These are phyloP conservation scores for Phaethon lepturus DNA, from an alignment of 2,113 vertebrate genomes.

Conservation along the genomic window DNA sequence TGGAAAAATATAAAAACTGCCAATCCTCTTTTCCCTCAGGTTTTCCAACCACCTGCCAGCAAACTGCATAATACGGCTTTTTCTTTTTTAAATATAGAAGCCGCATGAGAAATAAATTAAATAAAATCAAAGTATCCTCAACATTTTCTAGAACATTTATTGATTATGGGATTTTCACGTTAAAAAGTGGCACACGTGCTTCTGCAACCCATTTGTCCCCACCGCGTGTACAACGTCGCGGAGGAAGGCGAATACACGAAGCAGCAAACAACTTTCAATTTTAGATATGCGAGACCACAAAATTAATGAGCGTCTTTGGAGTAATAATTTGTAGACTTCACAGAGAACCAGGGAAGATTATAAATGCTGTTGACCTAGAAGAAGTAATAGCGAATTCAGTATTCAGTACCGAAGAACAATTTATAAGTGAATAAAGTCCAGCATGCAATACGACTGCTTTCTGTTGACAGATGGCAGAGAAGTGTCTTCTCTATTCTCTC, in stretches of 20 bases:
- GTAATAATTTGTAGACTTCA: constrained; percentile 31
- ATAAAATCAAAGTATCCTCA: neutral
- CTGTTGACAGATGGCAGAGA: constrained; percentile 63
- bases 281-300: neutral
- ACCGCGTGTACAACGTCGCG: accelerated
- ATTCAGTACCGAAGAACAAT: constrained; percentile 46
- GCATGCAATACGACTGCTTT: neutral
- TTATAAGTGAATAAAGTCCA: constrained; percentile 36
- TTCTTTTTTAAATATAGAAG: neutral
- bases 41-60: neutral
- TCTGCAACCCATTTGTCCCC: neutral
- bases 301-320: constrained; percentile 28
- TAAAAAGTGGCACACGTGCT: neutral
- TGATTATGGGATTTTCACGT: neutral
- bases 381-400: constrained; percentile 37
- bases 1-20: neutral
- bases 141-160: neutral
- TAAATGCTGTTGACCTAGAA: constrained; percentile 53
- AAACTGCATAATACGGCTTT: neutral
- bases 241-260: neutral
- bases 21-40: constrained; percentile 7
- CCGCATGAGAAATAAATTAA: neutral
- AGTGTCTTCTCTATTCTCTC: constrained; percentile 38
- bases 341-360: neutral
- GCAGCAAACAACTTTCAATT: neutral